A percentile compares a stretch with the other conserved stretches of the same genome.
Conservation (phyloP, 2,888 invertebrate genomes). For the Ectemnius lituratus region DNA sequence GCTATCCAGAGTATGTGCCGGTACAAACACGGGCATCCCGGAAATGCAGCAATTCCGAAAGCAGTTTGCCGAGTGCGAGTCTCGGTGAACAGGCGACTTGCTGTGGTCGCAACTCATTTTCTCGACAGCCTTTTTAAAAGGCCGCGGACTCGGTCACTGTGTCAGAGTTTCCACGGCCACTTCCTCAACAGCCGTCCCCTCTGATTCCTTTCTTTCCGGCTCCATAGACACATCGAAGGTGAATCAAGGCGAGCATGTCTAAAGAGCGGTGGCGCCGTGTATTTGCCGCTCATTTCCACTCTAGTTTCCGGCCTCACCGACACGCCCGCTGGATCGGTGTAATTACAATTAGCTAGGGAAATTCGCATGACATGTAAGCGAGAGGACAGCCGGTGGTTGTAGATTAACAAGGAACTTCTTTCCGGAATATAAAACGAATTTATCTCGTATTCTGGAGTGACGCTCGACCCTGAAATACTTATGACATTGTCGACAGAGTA, state of each 20-base stretch:
- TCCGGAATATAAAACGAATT: not conserved
- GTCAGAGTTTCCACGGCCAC: conserved; percentile 45
- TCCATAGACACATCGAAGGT: conserved; percentile 10
- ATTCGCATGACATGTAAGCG: not conserved
- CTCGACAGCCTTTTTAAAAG: conserved; percentile 25
- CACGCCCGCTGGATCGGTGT: not conserved
- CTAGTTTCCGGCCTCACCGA: not conserved
- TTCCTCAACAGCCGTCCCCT: conserved; percentile 32
- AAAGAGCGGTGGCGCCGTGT: not conserved
- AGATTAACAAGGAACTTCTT: not conserved
- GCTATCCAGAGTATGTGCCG: not conserved
- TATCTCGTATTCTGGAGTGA: not conserved
- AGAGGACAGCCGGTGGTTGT: not conserved
- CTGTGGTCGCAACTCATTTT: conserved; percentile 20
- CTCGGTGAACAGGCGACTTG: conserved; percentile 1
- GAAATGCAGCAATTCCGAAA: conserved; percentile 34
- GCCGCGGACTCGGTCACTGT: conserved; percentile 41
- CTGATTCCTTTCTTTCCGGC: conserved; percentile 20
- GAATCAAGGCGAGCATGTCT: conserved; percentile 4
- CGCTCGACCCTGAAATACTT: not conserved
- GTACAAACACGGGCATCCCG: conserved; percentile 34
- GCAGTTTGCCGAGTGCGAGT: conserved; percentile 23
- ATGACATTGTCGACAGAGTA: not conserved
- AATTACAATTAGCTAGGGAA: not conserved
- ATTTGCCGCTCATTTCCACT: not conserved